These are phyloP conservation scores for Elachura formosa DNA, from an alignment of 2,113 vertebrate genomes.

Conservation along the genomic window DNA sequence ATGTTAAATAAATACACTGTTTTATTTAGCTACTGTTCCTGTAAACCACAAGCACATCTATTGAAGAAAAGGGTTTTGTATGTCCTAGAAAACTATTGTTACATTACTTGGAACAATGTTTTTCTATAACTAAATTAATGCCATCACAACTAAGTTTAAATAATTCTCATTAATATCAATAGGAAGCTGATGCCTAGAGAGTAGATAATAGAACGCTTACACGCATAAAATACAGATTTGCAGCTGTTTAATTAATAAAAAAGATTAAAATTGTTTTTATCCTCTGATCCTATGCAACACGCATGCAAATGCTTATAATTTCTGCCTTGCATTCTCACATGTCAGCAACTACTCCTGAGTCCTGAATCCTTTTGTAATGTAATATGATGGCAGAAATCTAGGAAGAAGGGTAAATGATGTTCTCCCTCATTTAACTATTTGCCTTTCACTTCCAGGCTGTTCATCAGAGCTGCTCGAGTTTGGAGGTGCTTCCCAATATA, in stretches of 20 bases:
- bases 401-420: background rate
- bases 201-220: background rate
- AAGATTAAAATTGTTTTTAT: background rate
- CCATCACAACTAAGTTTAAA: background rate
- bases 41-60: background rate
- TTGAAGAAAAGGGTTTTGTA: background rate
- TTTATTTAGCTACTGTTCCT: background rate
- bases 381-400: background rate
- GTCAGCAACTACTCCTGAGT: background rate
- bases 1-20: background rate
- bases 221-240: background rate
- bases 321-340: background rate
- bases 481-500: background rate
- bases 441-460: background rate
- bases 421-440: background rate
- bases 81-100: background rate
- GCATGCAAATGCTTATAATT: background rate
- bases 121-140: background rate
- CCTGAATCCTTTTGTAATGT: background rate
- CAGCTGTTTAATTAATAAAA: constrained; percentile 4
- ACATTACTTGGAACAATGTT: background rate
- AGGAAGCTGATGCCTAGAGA: background rate
- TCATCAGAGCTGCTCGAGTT: background rate
- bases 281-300: background rate
- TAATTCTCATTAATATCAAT: background rate